Evolutionary conservation across 2,888 invertebrate genomes (phyloP).

Genomic region (Leucoma salicis): DNA sequence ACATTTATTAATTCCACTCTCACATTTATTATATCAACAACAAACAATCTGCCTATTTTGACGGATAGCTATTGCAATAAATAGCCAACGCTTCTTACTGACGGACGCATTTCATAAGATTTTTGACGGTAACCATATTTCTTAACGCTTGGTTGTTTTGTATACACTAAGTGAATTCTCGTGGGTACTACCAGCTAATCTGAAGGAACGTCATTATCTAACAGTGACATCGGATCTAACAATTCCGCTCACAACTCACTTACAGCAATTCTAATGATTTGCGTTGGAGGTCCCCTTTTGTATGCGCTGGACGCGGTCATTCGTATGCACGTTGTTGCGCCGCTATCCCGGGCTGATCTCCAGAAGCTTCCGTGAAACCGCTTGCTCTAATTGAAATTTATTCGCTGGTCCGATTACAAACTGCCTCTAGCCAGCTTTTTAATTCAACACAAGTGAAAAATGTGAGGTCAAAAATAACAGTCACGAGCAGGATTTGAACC

Average conservation of each 20-base stretch:
- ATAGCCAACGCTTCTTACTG: constrained; percentile 8
- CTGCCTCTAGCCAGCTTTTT: constrained; percentile 39
- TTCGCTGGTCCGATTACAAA: constrained; percentile 49
- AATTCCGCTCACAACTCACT: constrained; percentile 76
- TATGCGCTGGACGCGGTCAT: constrained; percentile 61
- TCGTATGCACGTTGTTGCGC: constrained; percentile 60
- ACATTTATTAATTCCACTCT: constrained; percentile 43
- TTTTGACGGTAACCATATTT: constrained; percentile 27
- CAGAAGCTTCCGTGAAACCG: constrained; percentile 68
- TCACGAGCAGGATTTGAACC: no score
- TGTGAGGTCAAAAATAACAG: no score
- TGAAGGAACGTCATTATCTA: constrained; percentile 63
- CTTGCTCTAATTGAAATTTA: constrained; percentile 79
- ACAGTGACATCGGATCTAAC: constrained; percentile 55
- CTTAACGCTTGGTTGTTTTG: constrained; percentile 22
- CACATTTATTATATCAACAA: constrained; percentile 32
- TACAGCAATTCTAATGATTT: constrained; percentile 78
- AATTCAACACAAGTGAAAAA: no score
- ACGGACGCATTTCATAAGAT: constrained; percentile 2
- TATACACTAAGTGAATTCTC: constrained; percentile 40
- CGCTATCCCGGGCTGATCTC: constrained; percentile 57
- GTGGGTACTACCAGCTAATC: constrained; percentile 55
- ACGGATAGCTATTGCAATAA: constrained; percentile 19
- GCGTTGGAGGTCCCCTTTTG: constrained; percentile 70
- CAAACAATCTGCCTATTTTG: constrained; percentile 26